A percentile compares a stretch with the other conserved stretches of the same genome.
Evolutionary conservation across 2,113 vertebrate species (phyloP).

Genomic region (Dicaeum eximium): DNA sequence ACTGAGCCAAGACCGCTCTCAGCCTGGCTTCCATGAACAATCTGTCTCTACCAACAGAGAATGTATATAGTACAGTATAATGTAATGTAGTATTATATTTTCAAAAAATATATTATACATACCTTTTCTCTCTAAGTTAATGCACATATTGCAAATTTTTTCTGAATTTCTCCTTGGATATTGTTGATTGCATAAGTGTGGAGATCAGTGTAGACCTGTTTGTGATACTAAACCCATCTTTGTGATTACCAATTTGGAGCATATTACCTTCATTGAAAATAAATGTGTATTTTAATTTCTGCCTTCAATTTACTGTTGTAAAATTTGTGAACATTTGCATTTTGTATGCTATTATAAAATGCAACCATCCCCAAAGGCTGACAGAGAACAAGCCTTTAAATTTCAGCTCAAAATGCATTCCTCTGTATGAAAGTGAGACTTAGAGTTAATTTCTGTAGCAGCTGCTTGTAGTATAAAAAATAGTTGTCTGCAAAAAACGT

Average conservation of each 20-base stretch:
- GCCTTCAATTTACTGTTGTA: neutral
- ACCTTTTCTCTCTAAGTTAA: neutral
- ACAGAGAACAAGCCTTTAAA: neutral
- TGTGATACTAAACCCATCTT: neutral
- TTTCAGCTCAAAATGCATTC: neutral
- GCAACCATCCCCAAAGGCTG: neutral
- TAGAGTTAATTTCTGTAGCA: neutral
- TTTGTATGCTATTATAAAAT: neutral
- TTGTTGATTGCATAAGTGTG: neutral
- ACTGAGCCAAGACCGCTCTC: neutral
- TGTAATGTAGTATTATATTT: too few relatives aligned
- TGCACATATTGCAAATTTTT: neutral
- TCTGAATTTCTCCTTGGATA: neutral
- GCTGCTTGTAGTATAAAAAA: neutral
- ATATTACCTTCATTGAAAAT: neutral
- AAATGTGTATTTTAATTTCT: neutral
- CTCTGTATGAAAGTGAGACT: neutral
- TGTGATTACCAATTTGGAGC: neutral
- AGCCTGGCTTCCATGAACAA: neutral
- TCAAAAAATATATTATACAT: neutral
- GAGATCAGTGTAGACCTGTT: neutral
- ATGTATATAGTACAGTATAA: neutral
- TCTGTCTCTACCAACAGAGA: neutral
- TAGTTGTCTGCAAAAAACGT: neutral
- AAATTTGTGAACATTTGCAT: neutral